Percentiles rank a stretch among this genome's conserved stretches.
These are phyloP conservation scores for Sicus ferrugineus DNA, from an alignment of 2,888 invertebrate genomes.

Conservation along the genomic window DNA sequence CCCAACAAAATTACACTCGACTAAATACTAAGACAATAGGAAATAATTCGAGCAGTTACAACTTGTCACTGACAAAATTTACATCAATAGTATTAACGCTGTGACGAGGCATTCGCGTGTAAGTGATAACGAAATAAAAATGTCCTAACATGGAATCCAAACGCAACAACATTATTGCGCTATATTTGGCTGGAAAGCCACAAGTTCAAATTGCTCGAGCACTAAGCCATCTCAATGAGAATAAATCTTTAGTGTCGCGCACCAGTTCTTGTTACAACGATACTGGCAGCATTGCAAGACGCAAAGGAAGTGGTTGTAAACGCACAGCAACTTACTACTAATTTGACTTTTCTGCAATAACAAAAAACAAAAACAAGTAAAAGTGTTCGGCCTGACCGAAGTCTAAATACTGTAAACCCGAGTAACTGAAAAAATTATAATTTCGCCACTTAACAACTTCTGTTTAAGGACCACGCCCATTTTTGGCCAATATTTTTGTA, in stretches of 20 bases:
- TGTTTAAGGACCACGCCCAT: too few relatives aligned
- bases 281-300: slow-evolving; percentile 38
- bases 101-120: too few relatives aligned
- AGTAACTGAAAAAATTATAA: too few relatives aligned
- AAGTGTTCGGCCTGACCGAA: not conserved
- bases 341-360: too few relatives aligned
- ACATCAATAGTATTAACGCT: too few relatives aligned
- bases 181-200: slow-evolving; percentile 1
- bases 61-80: too few relatives aligned
- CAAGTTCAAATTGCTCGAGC: not conserved
- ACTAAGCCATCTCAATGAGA: slow-evolving; percentile 15
- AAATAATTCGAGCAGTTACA: too few relatives aligned
- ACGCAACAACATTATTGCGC: slow-evolving; percentile 1
- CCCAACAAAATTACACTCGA: too few relatives aligned
- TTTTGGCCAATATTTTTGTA: too few relatives aligned
- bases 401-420: too few relatives aligned
- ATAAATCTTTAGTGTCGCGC: slow-evolving; percentile 31
- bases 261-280: slow-evolving; percentile 34
- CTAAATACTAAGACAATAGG: too few relatives aligned
- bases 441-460: too few relatives aligned
- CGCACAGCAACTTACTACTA: slow-evolving; percentile 38
- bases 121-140: slow-evolving; percentile 67
- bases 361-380: slow-evolving; percentile 22
- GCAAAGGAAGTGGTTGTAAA: slow-evolving; percentile 35
- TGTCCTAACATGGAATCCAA: slow-evolving; percentile 12